Evolutionary conservation across 1,140 invertebrate species (phyloP).

Genomic region (Sycobia sp.): DNA sequence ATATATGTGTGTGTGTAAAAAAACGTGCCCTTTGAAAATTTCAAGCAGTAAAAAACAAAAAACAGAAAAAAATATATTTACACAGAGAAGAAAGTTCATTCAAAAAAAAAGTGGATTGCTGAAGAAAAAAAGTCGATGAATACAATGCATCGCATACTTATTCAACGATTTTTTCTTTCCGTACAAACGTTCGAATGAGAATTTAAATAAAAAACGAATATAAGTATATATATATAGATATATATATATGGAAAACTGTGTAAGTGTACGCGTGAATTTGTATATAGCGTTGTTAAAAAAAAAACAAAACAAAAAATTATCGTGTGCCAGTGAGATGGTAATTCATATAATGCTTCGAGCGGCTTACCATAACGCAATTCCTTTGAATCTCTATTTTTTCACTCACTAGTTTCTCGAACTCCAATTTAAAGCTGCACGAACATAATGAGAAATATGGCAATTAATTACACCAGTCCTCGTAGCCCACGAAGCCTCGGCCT

Average conservation of each 20-base stretch:
- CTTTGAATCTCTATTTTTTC: conserved; percentile 99
- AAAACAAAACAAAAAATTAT: too few relatives aligned
- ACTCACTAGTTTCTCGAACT: conserved; percentile 94
- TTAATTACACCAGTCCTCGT: conserved; percentile 40
- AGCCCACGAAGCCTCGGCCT: conserved; percentile 38
- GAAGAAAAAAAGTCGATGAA: conserved; percentile 12
- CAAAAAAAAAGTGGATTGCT: conserved; percentile 1
- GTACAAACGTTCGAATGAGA: too few relatives aligned
- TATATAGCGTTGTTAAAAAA: conserved; percentile 15
- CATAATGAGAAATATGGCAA: conserved; percentile 52
- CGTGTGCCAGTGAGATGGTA: too few relatives aligned
- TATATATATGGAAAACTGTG: too few relatives aligned
- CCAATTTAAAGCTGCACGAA: conserved; percentile 79
- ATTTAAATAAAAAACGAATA: too few relatives aligned
- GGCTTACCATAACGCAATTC: conserved; percentile 96
- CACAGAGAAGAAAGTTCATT: conserved; percentile 13
- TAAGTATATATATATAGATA: too few relatives aligned
- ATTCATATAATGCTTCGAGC: conserved; percentile 33
- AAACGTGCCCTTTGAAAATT: conserved; percentile 26
- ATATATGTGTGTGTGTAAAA: too few relatives aligned
- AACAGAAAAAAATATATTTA: conserved; percentile 21
- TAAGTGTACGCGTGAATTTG: too few relatives aligned
- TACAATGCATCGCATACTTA: conserved; percentile 10
- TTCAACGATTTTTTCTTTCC: too few relatives aligned
- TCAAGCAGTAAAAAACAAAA: conserved; percentile 20